Evolutionary conservation across 2,888 invertebrate species (phyloP).

Genomic region (Drosophila infuscata): DNA sequence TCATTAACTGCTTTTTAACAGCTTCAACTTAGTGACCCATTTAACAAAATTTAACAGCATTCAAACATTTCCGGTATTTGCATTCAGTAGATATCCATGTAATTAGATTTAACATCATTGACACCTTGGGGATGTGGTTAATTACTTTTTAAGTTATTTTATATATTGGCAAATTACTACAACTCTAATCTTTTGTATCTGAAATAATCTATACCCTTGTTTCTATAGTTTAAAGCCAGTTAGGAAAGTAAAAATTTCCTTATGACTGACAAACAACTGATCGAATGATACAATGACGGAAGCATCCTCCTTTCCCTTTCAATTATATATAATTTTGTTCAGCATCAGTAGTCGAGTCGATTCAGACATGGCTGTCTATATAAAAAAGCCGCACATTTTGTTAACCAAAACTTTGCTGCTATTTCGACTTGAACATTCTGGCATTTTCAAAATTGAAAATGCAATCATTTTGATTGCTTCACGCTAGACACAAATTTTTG

Average conservation of each 20-base stretch:
- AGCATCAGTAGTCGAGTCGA: neutral
- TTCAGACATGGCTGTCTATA: no score
- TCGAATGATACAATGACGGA: neutral
- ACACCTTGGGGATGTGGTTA: neutral
- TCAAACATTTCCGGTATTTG: slow-evolving; percentile 43
- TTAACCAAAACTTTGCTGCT: neutral
- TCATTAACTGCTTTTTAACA: slow-evolving; percentile 41
- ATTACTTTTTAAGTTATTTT: neutral
- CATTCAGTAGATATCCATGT: slow-evolving; percentile 10
- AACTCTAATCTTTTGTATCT: neutral
- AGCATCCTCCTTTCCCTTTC: neutral
- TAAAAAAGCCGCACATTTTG: neutral
- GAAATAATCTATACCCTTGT: neutral
- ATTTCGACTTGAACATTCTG: neutral
- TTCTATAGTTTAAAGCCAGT: neutral
- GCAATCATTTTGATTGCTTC: neutral
- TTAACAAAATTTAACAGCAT: slow-evolving; percentile 3
- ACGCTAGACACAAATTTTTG: no score
- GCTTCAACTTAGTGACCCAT: slow-evolving; percentile 4
- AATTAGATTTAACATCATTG: slow-evolving; percentile 6
- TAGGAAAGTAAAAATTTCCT: neutral
- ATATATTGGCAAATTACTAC: neutral
- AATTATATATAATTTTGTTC: neutral
- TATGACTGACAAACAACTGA: neutral
- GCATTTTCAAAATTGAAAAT: neutral